Conservation (phyloP, 2,113 vertebrate species). For the Chionomys nivalis region DNA sequence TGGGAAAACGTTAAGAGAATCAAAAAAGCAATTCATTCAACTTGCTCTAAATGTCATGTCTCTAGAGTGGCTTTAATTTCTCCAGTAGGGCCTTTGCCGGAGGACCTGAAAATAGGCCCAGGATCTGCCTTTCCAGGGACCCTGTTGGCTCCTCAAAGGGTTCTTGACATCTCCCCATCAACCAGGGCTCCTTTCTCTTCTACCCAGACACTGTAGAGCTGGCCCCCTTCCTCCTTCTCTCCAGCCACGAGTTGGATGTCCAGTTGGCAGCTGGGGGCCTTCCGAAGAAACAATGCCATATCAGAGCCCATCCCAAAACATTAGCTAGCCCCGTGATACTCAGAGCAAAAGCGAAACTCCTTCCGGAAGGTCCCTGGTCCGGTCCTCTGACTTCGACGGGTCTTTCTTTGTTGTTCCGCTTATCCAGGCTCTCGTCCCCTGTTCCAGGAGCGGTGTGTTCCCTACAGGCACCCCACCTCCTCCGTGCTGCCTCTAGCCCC, state of each 20-base stretch:
- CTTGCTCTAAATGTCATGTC: background rate
- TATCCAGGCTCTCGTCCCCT: background rate
- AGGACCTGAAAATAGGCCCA: background rate
- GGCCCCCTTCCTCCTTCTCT: background rate
- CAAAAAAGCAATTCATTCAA: background rate
- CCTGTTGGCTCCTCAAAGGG: background rate
- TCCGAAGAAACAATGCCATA: background rate
- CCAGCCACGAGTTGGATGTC: background rate
- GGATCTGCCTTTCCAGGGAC: background rate
- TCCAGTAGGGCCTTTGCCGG: background rate
- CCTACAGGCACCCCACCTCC: background rate
- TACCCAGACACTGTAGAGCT: background rate
- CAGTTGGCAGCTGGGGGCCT: background rate
- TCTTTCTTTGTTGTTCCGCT: background rate
- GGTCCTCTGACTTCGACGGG: background rate
- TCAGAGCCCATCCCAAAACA: background rate
- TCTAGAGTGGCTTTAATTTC: background rate
- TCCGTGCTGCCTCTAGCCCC: background rate
- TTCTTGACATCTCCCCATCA: fast-evolving
- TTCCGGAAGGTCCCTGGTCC: no score
- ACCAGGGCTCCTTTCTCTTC: background rate
- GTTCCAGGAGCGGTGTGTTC: background rate
- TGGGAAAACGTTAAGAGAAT: background rate
- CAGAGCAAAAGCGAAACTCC: background rate
- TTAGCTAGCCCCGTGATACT: background rate